These are phyloP conservation scores for Eristalinus aeneus DNA, from an alignment of 2,888 invertebrate species.

Conservation along the genomic window DNA sequence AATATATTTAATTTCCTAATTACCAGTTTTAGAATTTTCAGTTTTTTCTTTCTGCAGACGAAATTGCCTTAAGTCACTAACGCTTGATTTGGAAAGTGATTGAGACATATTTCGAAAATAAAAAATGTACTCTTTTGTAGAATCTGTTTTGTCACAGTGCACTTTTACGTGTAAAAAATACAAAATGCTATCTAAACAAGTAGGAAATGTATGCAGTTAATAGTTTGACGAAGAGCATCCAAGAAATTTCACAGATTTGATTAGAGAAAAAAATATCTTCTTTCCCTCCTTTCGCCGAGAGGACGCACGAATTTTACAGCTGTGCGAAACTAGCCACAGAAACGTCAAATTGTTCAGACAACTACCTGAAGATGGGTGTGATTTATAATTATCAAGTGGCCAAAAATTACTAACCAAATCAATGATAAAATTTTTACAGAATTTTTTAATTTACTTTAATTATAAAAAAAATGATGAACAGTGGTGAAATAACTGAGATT, in stretches of 20 bases:
- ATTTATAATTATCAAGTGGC: not conserved
- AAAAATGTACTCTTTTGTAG: not conserved
- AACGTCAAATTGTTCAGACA: slow-evolving; percentile 29
- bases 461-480: too few species aligned
- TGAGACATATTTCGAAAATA: slow-evolving; percentile 51
- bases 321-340: slow-evolving; percentile 28
- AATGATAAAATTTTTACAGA: too few species aligned
- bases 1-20: slow-evolving; percentile 45
- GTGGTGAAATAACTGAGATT: too few species aligned
- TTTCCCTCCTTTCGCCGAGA: slow-evolving; percentile 60
- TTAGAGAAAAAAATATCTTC: slow-evolving; percentile 40
- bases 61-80: slow-evolving; percentile 78
- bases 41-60: slow-evolving; percentile 76
- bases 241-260: slow-evolving; percentile 25
- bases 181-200: slow-evolving; percentile 24
- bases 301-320: slow-evolving; percentile 68
- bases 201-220: not conserved
- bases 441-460: too few species aligned
- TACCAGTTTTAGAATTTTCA: slow-evolving; percentile 73
- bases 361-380: slow-evolving; percentile 6
- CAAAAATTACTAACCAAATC: too few species aligned
- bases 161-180: slow-evolving; percentile 11
- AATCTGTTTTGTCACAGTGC: not conserved
- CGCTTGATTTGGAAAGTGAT: slow-evolving; percentile 71
- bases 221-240: slow-evolving; percentile 17